A percentile compares a stretch with the other conserved stretches of the same genome.
These are phyloP conservation scores for Rhopalosiphum nymphaeae DNA, from an alignment of 2,888 invertebrate genomes.

Conservation along the genomic window DNA sequence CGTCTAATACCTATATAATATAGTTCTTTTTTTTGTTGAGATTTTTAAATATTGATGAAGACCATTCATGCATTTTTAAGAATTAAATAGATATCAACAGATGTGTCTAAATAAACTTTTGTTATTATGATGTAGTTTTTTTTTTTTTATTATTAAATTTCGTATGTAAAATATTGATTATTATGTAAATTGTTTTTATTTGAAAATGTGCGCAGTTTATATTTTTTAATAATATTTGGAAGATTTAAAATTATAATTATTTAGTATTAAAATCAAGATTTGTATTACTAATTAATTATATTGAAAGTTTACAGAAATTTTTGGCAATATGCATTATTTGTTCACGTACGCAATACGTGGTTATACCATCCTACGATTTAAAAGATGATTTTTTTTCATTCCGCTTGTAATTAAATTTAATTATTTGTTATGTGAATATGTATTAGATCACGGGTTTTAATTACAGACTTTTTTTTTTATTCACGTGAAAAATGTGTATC, in stretches of 20 bases:
- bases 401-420: neutral
- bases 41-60: neutral
- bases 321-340: neutral
- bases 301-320: neutral
- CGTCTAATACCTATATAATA: neutral
- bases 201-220: neutral
- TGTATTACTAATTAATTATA: too few relatives aligned
- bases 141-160: neutral
- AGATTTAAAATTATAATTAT: neutral
- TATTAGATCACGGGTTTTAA: neutral
- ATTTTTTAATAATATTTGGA: neutral
- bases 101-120: neutral
- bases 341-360: neutral
- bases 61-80: neutral
- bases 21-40: neutral
- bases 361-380: too few relatives aligned
- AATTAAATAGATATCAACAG: neutral
- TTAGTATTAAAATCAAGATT: neutral
- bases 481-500: neutral
- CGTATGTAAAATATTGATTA: neutral
- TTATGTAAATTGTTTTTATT: neutral
- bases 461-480: neutral
- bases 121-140: neutral
- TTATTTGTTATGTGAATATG: neutral
- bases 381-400: neutral